phyloP scores from a whole-genome alignment of 2,888 invertebrate species.

The Augiades crinisus region DNA sequence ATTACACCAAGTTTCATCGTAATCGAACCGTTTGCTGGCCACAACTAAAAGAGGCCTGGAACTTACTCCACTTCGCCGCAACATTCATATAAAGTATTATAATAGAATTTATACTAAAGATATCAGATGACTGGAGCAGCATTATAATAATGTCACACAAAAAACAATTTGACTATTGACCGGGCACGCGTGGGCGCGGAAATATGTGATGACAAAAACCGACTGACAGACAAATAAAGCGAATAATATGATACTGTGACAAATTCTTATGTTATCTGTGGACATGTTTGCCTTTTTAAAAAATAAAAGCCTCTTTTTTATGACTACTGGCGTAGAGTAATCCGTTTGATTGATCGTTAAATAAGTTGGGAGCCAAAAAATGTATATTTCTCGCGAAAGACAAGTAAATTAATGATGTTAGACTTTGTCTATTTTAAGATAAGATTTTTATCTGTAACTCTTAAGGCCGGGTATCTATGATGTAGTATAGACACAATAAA shows the following conservation, averaged over 20 bases:
- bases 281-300: constrained; percentile 1
- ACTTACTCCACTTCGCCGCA: too few species aligned
- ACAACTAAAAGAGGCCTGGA: too few species aligned
- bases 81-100: too few species aligned
- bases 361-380: too few species aligned
- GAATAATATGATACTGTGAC: constrained; percentile 13
- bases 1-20: too few species aligned
- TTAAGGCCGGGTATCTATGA: too few species aligned
- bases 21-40: neutral
- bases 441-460: too few species aligned
- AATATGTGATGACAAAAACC: constrained; percentile 48
- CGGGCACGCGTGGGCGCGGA: constrained; percentile 45
- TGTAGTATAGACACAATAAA: too few species aligned
- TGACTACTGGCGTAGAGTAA: neutral
- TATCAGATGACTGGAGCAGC: constrained; percentile 6
- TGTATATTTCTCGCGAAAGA: too few species aligned
- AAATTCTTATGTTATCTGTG: constrained; percentile 25
- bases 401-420: too few species aligned
- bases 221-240: constrained; percentile 37
- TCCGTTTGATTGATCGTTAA: neutral
- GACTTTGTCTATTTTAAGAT: too few species aligned
- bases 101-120: neutral
- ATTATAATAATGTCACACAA: constrained; percentile 20
- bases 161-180: constrained; percentile 45
- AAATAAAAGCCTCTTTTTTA: too few species aligned